phyloP scores from a whole-genome alignment of 2,888 invertebrate genomes.

The Drosophila algonquin region DNA sequence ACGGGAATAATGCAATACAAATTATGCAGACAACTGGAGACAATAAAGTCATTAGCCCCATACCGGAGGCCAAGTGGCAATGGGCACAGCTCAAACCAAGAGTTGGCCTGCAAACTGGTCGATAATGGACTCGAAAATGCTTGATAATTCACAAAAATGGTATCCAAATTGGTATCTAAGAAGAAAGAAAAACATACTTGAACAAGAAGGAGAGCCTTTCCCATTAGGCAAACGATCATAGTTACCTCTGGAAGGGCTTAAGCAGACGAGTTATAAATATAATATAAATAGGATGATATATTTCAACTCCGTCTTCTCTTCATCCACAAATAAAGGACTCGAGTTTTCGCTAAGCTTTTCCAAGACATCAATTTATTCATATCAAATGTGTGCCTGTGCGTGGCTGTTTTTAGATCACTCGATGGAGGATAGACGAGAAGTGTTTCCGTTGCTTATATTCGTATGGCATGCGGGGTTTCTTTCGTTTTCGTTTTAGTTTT shows the following conservation, averaged over 20 bases:
- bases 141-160: neutral
- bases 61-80: neutral
- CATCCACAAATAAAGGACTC: no score
- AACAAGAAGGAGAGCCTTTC: no score
- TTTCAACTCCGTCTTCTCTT: no score
- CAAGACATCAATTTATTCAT: constrained; percentile 46
- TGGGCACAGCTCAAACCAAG: no score
- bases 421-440: constrained; percentile 26
- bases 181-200: no score
- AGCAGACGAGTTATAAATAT: no score
- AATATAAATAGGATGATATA: no score
- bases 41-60: constrained; percentile 67
- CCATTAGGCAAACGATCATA: no score
- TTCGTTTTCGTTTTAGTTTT: constrained; percentile 6
- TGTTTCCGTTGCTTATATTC: neutral
- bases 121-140: neutral
- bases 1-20: constrained; percentile 56
- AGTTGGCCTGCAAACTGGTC: neutral
- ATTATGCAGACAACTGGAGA: constrained; percentile 70
- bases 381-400: constrained; percentile 24
- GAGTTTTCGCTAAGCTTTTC: constrained; percentile 9
- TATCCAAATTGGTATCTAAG: neutral
- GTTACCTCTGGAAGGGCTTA: no score
- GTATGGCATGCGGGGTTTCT: neutral
- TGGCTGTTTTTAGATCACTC: constrained; percentile 30